Evolutionary conservation across 2,888 invertebrate species (phyloP).

Genomic region (Mythimna ferrago): DNA sequence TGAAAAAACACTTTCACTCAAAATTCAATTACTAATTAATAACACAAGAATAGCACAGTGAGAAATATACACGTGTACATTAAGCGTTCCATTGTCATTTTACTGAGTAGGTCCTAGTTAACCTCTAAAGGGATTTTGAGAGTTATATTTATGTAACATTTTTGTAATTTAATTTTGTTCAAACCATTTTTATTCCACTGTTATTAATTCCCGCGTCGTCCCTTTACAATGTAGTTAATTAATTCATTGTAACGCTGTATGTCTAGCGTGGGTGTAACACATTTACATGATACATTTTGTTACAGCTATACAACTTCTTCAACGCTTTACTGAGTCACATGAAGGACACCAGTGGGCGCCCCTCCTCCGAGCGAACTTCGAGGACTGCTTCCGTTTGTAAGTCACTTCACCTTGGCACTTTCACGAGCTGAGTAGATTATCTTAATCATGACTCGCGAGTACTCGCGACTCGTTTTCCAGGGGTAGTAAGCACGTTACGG

Average conservation of each 20-base stretch:
- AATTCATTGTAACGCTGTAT: constrained; percentile 34
- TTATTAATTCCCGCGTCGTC: constrained; percentile 27
- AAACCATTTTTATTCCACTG: constrained; percentile 21
- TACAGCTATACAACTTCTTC: constrained; percentile 98
- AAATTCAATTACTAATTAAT: background rate
- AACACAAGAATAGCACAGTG: background rate
- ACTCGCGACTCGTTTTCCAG: constrained; percentile 23
- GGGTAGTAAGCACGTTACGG: constrained; percentile 32
- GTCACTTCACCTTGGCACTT: constrained; percentile 68
- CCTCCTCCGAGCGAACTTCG: constrained; percentile 92
- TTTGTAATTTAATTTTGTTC: constrained; percentile 22
- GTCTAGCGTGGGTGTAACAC: constrained; percentile 9
- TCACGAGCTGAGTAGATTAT: constrained; percentile 51
- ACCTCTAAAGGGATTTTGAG: constrained; percentile 13
- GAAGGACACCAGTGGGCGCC: constrained; percentile 92
- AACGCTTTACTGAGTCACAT: constrained; percentile 97
- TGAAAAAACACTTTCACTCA: background rate
- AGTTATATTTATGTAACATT: constrained; percentile 3
- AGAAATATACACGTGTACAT: background rate
- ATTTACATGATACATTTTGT: constrained; percentile 71
- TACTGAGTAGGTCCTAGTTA: background rate
- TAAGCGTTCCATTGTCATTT: constrained; percentile 13
- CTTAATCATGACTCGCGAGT: constrained; percentile 45
- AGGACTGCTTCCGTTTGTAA: constrained; percentile 92
- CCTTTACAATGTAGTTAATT: constrained; percentile 36